Evolutionary conservation across 1,140 invertebrate genomes (phyloP).

Genomic region (Saccostrea echinata): DNA sequence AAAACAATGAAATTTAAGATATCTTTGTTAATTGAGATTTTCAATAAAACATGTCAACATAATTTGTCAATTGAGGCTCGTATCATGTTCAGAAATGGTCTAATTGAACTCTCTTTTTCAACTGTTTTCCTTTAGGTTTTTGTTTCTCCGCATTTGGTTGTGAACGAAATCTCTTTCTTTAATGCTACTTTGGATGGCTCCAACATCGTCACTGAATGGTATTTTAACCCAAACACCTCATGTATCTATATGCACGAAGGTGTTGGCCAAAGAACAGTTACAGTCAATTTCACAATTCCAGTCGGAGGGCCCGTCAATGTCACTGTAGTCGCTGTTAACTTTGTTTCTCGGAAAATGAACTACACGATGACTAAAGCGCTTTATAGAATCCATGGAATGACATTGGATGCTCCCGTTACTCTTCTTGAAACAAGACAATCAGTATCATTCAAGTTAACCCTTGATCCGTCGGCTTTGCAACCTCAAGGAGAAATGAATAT

Average conservation of each 20-base stretch:
- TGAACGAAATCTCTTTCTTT: background rate
- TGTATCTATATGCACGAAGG: background rate
- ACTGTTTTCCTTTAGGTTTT: background rate
- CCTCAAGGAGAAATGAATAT: background rate
- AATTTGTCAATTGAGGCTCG: too few relatives aligned
- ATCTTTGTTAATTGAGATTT: too few relatives aligned
- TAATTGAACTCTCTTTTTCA: too few relatives aligned
- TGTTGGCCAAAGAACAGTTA: background rate
- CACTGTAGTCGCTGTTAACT: background rate
- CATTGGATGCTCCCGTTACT: background rate
- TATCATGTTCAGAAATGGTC: too few relatives aligned
- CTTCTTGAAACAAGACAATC: background rate
- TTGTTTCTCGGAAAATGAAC: background rate
- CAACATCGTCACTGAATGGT: constrained; percentile 21
- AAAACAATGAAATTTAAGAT: too few relatives aligned
- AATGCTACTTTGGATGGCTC: background rate
- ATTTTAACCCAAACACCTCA: background rate
- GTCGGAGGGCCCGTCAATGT: background rate
- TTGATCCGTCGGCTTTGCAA: background rate
- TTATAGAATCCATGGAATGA: background rate
- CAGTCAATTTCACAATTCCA: background rate
- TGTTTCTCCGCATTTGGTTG: background rate
- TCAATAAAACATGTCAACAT: too few relatives aligned
- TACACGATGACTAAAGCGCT: background rate
- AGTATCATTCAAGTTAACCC: background rate